Base-by-base conservation (phyloP, 2,888 invertebrate genomes). In the Sycophila texana region DNA sequence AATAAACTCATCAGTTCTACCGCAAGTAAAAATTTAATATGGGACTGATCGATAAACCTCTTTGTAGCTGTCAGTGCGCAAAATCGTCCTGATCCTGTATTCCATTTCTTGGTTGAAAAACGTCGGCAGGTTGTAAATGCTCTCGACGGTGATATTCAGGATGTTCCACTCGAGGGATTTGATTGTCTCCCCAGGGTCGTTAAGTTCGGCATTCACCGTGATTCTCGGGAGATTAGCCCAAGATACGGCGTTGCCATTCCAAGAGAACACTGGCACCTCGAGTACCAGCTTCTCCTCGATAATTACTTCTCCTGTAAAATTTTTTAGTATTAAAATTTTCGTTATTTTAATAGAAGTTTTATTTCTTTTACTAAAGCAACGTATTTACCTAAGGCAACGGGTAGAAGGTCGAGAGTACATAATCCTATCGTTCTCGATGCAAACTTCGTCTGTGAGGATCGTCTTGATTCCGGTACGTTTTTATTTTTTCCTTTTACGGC, bases 321-420 rank as follows among this genome's bases (percentile, higher is more conserved):
- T 53, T 26, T 51, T 67, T 16, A 4, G 20, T 49, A 4, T 7
- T 55, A 60, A 22, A 20, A 22, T 16, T 60, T 3, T 13, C 7
- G 26, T 26, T 20, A 20, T 12, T 22, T 18, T 18, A 4, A 22
- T 20, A 26, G 16, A 60, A 13, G 12, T 39, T 57, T 0, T n/a
- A 57, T 47, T 4, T 7, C 10, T 39, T 1, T 57, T 47, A 10
- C 18, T 66, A 10, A 66, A 14, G 2, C 4, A n/a, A 22, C 5
- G 5, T 53, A 22, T 1, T 47, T 74, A 87, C 88, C 88, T 63
- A 88, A 80, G 3, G 86, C 20, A 53, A 88, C 68, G 39, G 88
- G 87, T 68, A 88, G 82, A 16, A 88, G 51, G 78, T 88, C 88
- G 13, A 88, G 30, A 77, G 84, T 88, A 70, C 87, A 87, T n/a